phyloP scores from a whole-genome alignment of 2,797 vertebrate species.

The Nothura maculosa region DNA sequence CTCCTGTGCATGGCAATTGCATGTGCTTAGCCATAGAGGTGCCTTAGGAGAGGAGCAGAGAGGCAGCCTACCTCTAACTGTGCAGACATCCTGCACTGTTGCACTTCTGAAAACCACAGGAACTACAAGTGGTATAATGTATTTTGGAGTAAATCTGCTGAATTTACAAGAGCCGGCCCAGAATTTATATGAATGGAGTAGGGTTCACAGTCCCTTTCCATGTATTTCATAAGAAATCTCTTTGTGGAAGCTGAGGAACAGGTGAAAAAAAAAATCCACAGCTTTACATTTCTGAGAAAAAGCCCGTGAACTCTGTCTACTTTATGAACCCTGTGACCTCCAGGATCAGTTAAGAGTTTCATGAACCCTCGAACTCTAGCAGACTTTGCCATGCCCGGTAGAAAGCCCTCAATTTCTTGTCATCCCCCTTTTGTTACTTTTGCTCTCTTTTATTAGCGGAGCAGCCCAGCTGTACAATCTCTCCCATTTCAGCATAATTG shows the following conservation, averaged over 20 bases:
- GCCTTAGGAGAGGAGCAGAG: rapidly evolving
- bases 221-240: neutral
- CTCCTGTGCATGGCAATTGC: rapidly evolving
- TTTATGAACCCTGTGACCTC: neutral
- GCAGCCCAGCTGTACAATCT: conserved; percentile 58
- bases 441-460: conserved; percentile 13
- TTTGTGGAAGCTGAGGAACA: neutral
- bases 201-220: neutral
- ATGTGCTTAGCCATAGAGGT: rapidly evolving
- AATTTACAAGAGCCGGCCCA: neutral
- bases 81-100: neutral
- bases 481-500: conserved; percentile 53
- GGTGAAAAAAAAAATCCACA: neutral
- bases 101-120: neutral
- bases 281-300: neutral
- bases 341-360: neutral
- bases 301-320: neutral
- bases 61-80: neutral
- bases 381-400: neutral
- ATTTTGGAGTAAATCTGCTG: neutral
- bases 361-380: neutral
- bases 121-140: no score
- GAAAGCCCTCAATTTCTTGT: conserved; percentile 5
- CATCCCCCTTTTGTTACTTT: conserved; percentile 19
- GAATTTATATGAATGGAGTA: neutral